Evolutionary conservation across 2,797 vertebrate species (phyloP).

Genomic region (Clarias laeviceps): DNA sequence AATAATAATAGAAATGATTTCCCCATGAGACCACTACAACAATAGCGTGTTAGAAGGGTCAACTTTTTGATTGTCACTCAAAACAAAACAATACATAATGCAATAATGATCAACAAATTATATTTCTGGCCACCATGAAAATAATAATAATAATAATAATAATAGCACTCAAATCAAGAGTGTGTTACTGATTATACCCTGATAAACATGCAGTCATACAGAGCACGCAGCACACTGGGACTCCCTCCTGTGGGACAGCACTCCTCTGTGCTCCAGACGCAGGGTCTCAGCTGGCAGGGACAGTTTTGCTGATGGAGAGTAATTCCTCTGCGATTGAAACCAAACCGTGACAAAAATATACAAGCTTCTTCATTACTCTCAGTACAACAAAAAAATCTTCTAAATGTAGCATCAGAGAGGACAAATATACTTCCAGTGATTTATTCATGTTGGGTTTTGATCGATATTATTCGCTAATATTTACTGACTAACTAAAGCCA

Average conservation of each 20-base stretch:
- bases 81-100: neutral
- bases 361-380: neutral
- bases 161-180: neutral
- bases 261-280: neutral
- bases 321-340: conserved; percentile 25
- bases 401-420: too few species aligned
- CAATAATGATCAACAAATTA: neutral
- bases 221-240: neutral
- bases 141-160: too few species aligned
- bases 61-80: neutral
- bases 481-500: neutral
- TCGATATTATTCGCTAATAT: neutral
- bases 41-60: neutral
- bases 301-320: neutral
- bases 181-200: neutral
- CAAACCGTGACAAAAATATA: conserved; percentile 8
- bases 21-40: neutral
- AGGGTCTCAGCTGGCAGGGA: conserved; percentile 28
- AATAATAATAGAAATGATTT: neutral
- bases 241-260: neutral
- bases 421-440: neutral
- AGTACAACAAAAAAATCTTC: neutral
- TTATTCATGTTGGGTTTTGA: neutral
- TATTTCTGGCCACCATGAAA: neutral
- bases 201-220: neutral